Base-by-base conservation (phyloP, 2,888 invertebrate species). In the Pyrochroa serraticornis region DNA sequence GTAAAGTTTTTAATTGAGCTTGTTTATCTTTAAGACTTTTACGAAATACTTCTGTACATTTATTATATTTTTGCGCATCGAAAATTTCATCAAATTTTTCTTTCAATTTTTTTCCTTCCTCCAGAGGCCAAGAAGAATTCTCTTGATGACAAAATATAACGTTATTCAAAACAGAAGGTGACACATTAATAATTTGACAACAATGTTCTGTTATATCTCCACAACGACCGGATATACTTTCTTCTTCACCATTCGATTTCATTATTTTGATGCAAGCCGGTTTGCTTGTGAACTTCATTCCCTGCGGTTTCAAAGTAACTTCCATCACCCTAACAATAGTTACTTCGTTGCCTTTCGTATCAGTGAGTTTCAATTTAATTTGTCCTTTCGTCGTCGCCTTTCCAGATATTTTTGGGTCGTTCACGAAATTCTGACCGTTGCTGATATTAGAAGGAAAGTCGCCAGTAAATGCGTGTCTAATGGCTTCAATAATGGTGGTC, bases 131-230 rank as follows among this genome's bases (percentile, higher is more conserved):
- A 73, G 89, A 89, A 0, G 96, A 91, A 65, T 99, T 96, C 79
- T 99, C 99, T 85, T 99, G 99, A 77, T 99, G 99, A 74, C 99
- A 99, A 79, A 99, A 97, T 68, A 99, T 90, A 0, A 99, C 99
- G 77, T 95, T 92, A 74, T 95, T 95, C 54, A 99, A 81, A 58
- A 99, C 93, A 0, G 98, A 89, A 75, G 93, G 93, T 0, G 97
- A 93, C 0, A 99, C 96, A 60, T 97, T 96, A 77, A 90, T 75
- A 63, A 84, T 77, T 37, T 81, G 74, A 58, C 87, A 84, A 82
- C 95, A 87, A 70, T 92, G 87, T 33, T 78, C 74, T 76, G 92
- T 88, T 46, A 91, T 82, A 75, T 94, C 90, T 0, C 83, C 83
- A 79, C 90, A 90, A 70, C 90, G 84, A 39, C 85, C 85, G 35